Evolutionary conservation across 2,888 invertebrate species (phyloP).

Genomic region (Elmis aenea): DNA sequence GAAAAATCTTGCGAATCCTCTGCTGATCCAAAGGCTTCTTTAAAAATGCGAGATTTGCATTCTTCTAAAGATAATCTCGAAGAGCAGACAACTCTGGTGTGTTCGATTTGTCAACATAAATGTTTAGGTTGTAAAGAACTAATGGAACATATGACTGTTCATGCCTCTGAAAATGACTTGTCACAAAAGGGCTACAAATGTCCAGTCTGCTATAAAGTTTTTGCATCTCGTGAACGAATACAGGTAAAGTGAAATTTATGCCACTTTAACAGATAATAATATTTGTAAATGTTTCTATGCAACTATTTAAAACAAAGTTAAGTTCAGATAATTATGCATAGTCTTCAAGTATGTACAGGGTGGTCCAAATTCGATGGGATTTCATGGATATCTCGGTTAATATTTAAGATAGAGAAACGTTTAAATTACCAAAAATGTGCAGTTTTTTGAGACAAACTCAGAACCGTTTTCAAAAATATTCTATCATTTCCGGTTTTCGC

Average conservation of each 20-base stretch:
- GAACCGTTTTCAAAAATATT: too few species aligned
- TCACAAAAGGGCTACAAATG: slow-evolving; percentile 51
- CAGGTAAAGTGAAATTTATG: slow-evolving; percentile 37
- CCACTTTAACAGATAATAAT: too few species aligned
- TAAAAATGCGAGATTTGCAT: slow-evolving; percentile 35
- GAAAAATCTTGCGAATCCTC: slow-evolving; percentile 13
- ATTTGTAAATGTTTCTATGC: too few species aligned
- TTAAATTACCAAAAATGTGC: too few species aligned
- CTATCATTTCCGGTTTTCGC: too few species aligned
- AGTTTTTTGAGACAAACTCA: too few species aligned
- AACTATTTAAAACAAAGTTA: slow-evolving; percentile 2
- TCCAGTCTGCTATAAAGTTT: slow-evolving; percentile 60
- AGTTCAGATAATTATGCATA: not conserved
- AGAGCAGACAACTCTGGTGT: slow-evolving; percentile 31
- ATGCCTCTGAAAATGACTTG: slow-evolving; percentile 24
- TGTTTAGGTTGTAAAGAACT: slow-evolving; percentile 35
- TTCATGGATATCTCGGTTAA: too few species aligned
- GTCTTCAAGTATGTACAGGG: too few species aligned
- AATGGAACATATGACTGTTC: slow-evolving; percentile 31
- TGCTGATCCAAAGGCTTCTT: slow-evolving; percentile 22
- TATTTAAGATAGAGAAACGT: too few species aligned
- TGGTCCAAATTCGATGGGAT: too few species aligned
- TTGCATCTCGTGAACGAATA: slow-evolving; percentile 57
- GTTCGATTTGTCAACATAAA: slow-evolving; percentile 36
- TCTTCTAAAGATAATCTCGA: slow-evolving; percentile 33